phyloP scores from a whole-genome alignment of 1,140 invertebrate species.

The Oryzaephilus surinamensis region DNA sequence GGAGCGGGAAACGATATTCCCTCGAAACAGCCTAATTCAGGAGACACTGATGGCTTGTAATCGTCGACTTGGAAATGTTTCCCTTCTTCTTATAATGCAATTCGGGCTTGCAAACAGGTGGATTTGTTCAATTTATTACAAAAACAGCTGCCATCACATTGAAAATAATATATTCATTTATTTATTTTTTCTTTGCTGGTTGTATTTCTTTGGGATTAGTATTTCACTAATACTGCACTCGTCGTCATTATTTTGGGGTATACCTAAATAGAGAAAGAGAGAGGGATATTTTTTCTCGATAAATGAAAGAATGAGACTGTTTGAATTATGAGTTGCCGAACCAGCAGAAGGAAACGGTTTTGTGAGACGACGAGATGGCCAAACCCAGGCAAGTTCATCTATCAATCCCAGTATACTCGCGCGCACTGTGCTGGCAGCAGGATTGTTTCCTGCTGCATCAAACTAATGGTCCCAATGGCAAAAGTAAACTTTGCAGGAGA shows the following conservation, averaged over 20 bases:
- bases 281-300: slow-evolving; percentile 5
- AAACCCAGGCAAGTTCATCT: slow-evolving; percentile 24
- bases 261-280: too few relatives aligned
- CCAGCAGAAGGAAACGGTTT: slow-evolving; percentile 25
- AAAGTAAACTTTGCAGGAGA: slow-evolving; percentile 36
- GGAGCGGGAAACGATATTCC: slow-evolving; percentile 34
- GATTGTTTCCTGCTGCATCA: slow-evolving; percentile 36
- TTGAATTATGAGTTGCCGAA: slow-evolving; percentile 25
- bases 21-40: slow-evolving; percentile 38
- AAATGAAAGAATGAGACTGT: slow-evolving; percentile 1
- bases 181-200: neutral
- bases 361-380: slow-evolving; percentile 14
- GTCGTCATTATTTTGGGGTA: too few relatives aligned
- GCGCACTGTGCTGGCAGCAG: too few relatives aligned
- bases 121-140: slow-evolving; percentile 34
- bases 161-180: neutral
- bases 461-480: slow-evolving; percentile 38
- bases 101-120: slow-evolving; percentile 38
- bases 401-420: slow-evolving; percentile 33
- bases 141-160: slow-evolving; percentile 5
- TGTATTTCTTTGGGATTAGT: neutral
- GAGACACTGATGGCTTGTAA: slow-evolving; percentile 40
- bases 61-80: slow-evolving; percentile 31
- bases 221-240: too few relatives aligned
- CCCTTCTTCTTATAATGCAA: too few relatives aligned